Base-by-base conservation (phyloP, 2,797 vertebrate species). In the Anas capensis region DNA sequence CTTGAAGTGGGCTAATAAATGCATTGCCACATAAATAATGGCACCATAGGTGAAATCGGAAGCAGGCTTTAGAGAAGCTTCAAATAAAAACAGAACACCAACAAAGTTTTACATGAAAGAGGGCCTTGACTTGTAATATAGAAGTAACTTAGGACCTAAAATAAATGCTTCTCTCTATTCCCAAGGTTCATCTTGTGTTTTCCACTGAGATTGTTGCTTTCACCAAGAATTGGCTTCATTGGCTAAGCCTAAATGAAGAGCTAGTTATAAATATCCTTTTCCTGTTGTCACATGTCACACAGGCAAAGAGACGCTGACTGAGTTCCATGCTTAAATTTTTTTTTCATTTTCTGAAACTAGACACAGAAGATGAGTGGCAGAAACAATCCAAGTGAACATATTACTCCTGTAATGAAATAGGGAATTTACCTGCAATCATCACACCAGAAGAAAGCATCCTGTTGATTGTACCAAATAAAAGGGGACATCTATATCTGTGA, bases 1-100 rank as follows among this genome's bases (percentile, higher is more conserved):
- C 62, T 80, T 95, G 49, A 95, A 88, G 86, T 54, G 36, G 69
- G 9, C 65, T 82, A 92, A 88, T 13, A 90, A 89, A 66, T 1
- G 1, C 83, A 61, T 57, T 56, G 36, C 57, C 15, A 15, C 42
- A 27, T 70, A 65, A 92, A 93, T 86, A 85, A 70, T 66, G 20
- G 36, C 29, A 56, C 14, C 24, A 16, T 33, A 53, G 21, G 12
- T 89, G 82, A 54, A 31, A 46, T 14, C 40, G 49, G 81, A 90
- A 89, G 21, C 29, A 85, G 31, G 4, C 34, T 21, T 66, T 77
- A 36, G 62, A 69, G 44, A n/a, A 82, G 10, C 17, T 90, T 73
- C 21, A 60, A 62, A 70, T 21, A 82, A 73, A 66, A 18, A 2
- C 8, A 46, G 29, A 48, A 8, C 0, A 1, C 3, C 36, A 65